Evolutionary conservation across 2,888 invertebrate species (phyloP).

Genomic region (Ichneumoninae sp.): DNA sequence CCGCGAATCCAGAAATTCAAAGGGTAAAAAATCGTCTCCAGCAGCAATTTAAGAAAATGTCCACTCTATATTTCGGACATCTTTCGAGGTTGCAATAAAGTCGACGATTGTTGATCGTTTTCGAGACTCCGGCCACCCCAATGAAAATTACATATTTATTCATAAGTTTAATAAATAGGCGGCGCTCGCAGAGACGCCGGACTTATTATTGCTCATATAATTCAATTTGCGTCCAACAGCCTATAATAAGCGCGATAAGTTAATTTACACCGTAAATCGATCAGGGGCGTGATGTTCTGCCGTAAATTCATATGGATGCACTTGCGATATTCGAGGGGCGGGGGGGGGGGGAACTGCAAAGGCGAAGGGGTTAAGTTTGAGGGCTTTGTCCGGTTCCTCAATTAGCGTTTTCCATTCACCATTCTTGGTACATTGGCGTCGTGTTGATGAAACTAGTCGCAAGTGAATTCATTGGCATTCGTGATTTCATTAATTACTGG

Average conservation of each 20-base stretch:
- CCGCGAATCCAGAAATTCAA: no score
- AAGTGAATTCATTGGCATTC: slow-evolving; percentile 68
- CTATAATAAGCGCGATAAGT: no score
- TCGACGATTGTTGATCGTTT: not conserved
- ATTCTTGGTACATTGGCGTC: slow-evolving; percentile 17
- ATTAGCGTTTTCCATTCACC: slow-evolving; percentile 73
- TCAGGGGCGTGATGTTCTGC: slow-evolving; percentile 35
- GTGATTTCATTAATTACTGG: slow-evolving; percentile 17
- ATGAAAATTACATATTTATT: not conserved
- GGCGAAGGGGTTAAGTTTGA: slow-evolving; percentile 51
- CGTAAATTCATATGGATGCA: slow-evolving; percentile 23
- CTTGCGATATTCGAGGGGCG: not conserved
- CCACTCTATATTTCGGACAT: not conserved
- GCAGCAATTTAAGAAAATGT: no score
- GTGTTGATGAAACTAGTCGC: slow-evolving; percentile 65
- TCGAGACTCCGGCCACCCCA: not conserved
- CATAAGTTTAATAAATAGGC: not conserved
- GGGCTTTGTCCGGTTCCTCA: slow-evolving; percentile 72
- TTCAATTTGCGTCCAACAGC: no score
- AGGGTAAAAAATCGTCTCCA: not conserved
- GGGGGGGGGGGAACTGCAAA: not conserved
- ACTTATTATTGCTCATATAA: no score
- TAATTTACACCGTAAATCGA: not conserved
- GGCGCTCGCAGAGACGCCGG: not conserved
- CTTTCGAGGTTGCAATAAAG: not conserved